Evolutionary conservation across 2,888 invertebrate species (phyloP).

Genomic region (Heliconius cydno): DNA sequence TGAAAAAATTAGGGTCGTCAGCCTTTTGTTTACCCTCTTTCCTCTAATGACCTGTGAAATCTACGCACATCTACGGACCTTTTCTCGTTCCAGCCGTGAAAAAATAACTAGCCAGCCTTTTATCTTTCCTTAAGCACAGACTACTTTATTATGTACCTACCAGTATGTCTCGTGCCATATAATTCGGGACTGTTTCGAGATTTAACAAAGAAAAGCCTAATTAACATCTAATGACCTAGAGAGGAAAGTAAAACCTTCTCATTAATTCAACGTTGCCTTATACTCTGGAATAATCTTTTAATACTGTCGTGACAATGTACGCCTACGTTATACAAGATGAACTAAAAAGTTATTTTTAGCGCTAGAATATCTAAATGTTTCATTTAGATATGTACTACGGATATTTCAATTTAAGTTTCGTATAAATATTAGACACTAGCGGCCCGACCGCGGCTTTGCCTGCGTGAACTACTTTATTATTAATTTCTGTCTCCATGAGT

Average conservation of each 20-base stretch:
- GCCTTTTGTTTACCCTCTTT: slow-evolving; percentile 70
- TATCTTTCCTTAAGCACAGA: slow-evolving; percentile 45
- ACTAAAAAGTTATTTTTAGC: background rate
- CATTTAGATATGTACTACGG: background rate
- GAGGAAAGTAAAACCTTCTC: background rate
- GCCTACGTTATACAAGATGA: background rate
- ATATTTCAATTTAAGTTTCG: too few species aligned
- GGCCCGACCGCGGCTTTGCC: too few species aligned
- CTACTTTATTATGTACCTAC: slow-evolving; percentile 37
- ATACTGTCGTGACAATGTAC: background rate
- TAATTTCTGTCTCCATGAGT: too few species aligned
- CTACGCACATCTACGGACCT: slow-evolving; percentile 56
- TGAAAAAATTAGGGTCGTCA: slow-evolving; percentile 48
- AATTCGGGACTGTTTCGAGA: slow-evolving; percentile 33
- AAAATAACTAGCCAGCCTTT: slow-evolving; percentile 61
- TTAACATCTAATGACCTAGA: slow-evolving; percentile 23
- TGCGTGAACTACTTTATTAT: too few species aligned
- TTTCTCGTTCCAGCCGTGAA: slow-evolving; percentile 63
- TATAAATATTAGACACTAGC: too few species aligned
- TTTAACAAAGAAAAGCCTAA: slow-evolving; percentile 32
- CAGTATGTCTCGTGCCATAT: slow-evolving; percentile 25
- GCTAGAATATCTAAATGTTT: background rate
- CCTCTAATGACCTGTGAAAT: slow-evolving; percentile 76
- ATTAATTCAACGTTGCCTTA: slow-evolving; percentile 5
- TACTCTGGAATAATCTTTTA: background rate